Evolutionary conservation across 2,113 vertebrate genomes (phyloP).

Genomic region (Coryphaenoides rupestris): DNA sequence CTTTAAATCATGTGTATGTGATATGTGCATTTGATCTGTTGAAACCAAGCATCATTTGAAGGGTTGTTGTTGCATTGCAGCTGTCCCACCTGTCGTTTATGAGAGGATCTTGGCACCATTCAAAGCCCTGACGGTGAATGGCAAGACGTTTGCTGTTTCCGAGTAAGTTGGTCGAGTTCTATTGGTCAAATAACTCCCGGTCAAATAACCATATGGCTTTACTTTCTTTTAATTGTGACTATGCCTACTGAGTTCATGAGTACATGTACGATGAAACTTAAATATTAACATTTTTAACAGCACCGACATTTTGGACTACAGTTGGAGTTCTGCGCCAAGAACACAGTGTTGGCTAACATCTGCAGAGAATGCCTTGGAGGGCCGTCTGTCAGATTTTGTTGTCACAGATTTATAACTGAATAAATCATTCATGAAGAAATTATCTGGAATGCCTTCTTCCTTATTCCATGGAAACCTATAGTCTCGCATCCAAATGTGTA

Average conservation of each 20-base stretch:
- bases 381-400: conserved; percentile 28
- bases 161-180: conserved; percentile 25
- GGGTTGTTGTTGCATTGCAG: conserved; percentile 38
- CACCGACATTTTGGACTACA: conserved; percentile 35
- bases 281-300: too few species aligned
- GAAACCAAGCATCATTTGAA: not conserved
- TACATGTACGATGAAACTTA: too few species aligned
- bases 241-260: too few species aligned
- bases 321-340: not conserved
- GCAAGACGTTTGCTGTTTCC: conserved; percentile 17
- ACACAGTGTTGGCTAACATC: conserved; percentile 40
- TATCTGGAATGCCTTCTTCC: too few species aligned
- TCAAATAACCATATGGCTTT: too few species aligned
- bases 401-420: conserved; percentile 20
- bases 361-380: conserved; percentile 37
- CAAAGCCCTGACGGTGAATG: conserved; percentile 32
- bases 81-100: conserved; percentile 25
- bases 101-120: not conserved
- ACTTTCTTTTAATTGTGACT: too few species aligned
- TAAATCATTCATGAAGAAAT: too few species aligned
- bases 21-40: not conserved
- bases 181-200: too few species aligned
- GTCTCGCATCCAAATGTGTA: too few species aligned
- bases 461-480: too few species aligned
- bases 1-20: not conserved